Conservation (phyloP, 2,888 invertebrate species). For the Allacma fusca region DNA sequence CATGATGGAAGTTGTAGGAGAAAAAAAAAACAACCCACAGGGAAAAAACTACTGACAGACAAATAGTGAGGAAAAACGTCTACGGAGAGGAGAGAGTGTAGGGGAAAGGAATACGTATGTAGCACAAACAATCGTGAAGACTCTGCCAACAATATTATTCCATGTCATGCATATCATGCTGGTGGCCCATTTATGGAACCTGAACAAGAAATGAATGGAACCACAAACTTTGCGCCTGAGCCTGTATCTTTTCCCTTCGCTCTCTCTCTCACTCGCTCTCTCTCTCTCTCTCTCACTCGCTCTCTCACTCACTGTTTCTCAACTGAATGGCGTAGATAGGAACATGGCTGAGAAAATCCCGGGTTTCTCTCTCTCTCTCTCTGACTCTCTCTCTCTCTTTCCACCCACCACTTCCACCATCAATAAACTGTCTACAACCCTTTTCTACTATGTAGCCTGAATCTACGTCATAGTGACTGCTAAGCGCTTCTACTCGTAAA, state of each 20-base stretch:
- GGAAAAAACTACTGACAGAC: too few relatives aligned
- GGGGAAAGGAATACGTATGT: constrained; percentile 5
- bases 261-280: constrained; percentile 12
- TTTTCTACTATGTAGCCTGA: neutral
- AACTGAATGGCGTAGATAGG: neutral
- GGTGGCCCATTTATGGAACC: constrained; percentile 28
- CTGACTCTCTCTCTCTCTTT: constrained; percentile 24
- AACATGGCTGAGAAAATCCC: constrained; percentile 33
- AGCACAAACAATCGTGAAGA: too few relatives aligned
- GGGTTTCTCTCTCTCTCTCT: constrained; percentile 24
- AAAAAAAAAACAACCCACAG: too few relatives aligned
- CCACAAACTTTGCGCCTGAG: constrained; percentile 35
- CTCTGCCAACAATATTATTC: too few relatives aligned
- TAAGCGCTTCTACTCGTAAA: constrained; percentile 14
- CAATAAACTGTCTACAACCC: constrained; percentile 24
- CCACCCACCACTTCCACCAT: constrained; percentile 29
- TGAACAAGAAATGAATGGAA: constrained; percentile 31
- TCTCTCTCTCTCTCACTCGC: too few relatives aligned
- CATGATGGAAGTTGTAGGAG: too few relatives aligned
- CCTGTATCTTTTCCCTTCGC: constrained; percentile 12
- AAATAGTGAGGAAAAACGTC: constrained; percentile 2
- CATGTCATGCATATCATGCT: neutral
- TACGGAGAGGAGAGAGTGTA: neutral
- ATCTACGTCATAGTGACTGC: neutral
- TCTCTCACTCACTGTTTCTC: constrained; percentile 10